phyloP scores from a whole-genome alignment of 1,140 invertebrate species.

The Scaptomyza graminum region DNA sequence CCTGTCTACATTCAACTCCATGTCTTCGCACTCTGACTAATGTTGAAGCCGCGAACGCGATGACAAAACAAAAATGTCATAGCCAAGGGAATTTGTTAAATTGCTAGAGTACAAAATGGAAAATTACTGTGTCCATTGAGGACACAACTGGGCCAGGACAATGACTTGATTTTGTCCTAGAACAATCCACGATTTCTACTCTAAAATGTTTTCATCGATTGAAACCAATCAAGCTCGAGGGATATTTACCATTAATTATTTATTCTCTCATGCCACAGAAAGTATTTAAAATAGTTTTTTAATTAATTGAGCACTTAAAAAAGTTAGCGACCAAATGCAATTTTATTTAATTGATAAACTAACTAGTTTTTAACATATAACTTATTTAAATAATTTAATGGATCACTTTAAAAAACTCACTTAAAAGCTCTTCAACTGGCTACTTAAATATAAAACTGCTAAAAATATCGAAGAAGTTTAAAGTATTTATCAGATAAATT shows the following conservation, averaged over 20 bases:
- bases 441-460: no score
- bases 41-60: slow-evolving; percentile 33
- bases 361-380: neutral
- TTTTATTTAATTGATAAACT: neutral
- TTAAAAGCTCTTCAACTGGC: no score
- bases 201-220: neutral
- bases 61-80: slow-evolving; percentile 29
- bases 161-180: neutral
- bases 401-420: neutral
- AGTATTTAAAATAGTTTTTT: neutral
- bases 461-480: no score
- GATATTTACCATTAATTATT: neutral
- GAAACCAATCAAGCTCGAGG: neutral
- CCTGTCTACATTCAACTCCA: neutral
- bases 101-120: neutral
- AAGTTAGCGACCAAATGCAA: neutral
- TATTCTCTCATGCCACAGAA: neutral
- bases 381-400: neutral
- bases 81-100: slow-evolving; percentile 19
- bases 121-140: neutral
- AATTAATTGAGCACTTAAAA: neutral
- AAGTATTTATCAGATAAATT: no score
- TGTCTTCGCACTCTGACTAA: slow-evolving; percentile 22
- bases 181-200: slow-evolving; percentile 11
- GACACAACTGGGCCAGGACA: neutral